phyloP scores from a whole-genome alignment of 2,888 invertebrate genomes.

The Tipula unca region DNA sequence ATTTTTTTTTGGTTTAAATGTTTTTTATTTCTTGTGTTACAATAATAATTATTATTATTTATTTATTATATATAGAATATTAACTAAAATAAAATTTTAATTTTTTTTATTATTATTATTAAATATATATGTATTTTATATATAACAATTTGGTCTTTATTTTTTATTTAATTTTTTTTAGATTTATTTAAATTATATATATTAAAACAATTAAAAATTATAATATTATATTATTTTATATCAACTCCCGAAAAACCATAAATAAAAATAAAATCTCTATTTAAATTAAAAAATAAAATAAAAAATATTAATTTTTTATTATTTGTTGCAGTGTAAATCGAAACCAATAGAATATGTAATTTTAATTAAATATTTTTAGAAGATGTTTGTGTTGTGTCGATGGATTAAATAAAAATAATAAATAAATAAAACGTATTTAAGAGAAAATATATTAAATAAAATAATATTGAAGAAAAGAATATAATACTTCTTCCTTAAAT shows the following conservation, averaged over 20 bases:
- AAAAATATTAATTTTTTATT: not conserved
- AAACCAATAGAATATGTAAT: not conserved
- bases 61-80: not conserved
- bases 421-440: not conserved
- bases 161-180: not conserved
- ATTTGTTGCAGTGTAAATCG: not conserved
- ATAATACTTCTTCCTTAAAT: conserved; percentile 17
- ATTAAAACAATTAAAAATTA: not conserved
- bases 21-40: not conserved
- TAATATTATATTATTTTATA: not conserved
- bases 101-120: not conserved
- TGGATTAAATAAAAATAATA: conserved; percentile 14
- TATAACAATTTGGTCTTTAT: conserved; percentile 8
- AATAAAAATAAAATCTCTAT: not conserved
- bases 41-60: not conserved
- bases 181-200: not conserved
- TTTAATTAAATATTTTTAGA: not conserved
- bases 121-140: not conserved
- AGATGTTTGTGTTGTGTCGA: not conserved
- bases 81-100: not conserved
- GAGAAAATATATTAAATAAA: not conserved
- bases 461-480: not conserved
- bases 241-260: not conserved
- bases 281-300: not conserved
- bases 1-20: conserved; percentile 9